phyloP scores from a whole-genome alignment of 2,113 vertebrate genomes.

The Lycocorax pyrrhopterus region DNA sequence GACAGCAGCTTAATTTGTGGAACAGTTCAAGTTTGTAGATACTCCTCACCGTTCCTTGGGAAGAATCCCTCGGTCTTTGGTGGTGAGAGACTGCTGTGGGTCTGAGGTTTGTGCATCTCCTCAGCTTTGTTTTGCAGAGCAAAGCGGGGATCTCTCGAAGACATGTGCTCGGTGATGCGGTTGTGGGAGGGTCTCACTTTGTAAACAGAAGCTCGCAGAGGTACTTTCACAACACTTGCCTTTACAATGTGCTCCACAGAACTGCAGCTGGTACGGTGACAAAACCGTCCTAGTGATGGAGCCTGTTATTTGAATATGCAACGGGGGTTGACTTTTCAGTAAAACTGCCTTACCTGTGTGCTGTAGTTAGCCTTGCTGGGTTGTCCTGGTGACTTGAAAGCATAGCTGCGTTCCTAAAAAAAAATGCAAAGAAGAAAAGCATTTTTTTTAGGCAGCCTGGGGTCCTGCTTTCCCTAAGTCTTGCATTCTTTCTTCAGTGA shows the following conservation, averaged over 20 bases:
- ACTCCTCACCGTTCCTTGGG: not conserved
- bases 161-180: slow-evolving; percentile 62
- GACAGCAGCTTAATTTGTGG: not conserved
- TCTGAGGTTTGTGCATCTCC: not conserved
- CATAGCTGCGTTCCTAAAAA: not conserved
- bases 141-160: not conserved
- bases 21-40: not conserved
- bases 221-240: slow-evolving; percentile 41
- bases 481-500: not conserved
- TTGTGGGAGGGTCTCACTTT: slow-evolving; percentile 63
- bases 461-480: not conserved
- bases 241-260: not conserved
- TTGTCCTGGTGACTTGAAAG: not conserved
- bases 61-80: not conserved
- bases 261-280: not conserved
- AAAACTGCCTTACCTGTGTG: not conserved
- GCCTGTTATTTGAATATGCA: not conserved
- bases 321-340: not conserved
- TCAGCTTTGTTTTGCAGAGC: slow-evolving; percentile 28
- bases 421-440: not conserved
- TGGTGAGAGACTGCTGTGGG: not conserved
- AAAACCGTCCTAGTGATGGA: not conserved
- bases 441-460: not conserved
- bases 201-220: slow-evolving; percentile 57
- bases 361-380: not conserved